phyloP scores from a whole-genome alignment of 2,113 vertebrate species.

The Phyllopteryx taeniolatus region DNA sequence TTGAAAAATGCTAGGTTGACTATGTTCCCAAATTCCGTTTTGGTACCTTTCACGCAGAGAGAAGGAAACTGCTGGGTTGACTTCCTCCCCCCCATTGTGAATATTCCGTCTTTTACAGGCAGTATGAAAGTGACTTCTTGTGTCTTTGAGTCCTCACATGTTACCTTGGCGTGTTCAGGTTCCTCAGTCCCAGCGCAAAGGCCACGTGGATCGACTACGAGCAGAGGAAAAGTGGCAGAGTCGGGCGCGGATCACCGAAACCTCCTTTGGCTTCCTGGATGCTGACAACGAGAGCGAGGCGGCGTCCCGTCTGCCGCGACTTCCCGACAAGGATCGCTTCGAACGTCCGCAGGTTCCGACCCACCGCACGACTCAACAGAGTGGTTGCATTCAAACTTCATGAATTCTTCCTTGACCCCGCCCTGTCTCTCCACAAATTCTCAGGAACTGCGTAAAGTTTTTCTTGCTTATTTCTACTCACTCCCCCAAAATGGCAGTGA shows the following conservation, averaged over 20 bases:
- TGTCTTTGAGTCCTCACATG: background rate
- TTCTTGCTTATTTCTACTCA: no score
- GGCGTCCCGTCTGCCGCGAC: conserved; percentile 25
- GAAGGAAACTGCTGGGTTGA: no score
- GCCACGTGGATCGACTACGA: conserved; percentile 72
- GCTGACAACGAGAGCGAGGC: conserved; percentile 33
- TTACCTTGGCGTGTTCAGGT: conserved; percentile 36
- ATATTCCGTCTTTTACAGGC: no score
- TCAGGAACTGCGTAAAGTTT: no score
- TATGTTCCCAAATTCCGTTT: no score
- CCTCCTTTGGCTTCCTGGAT: conserved; percentile 79
- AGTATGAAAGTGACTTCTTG: background rate
- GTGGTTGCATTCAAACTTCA: background rate
- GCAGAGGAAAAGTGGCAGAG: conserved; percentile 78
- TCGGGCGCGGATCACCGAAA: conserved; percentile 77
- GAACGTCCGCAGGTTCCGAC: conserved; percentile 66
- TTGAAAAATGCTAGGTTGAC: no score
- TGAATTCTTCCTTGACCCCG: no score
- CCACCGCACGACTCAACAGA: background rate
- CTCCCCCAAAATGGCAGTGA: no score
- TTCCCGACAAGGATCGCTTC: conserved; percentile 58
- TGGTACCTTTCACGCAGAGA: no score
- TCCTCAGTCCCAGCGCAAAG: conserved; percentile 43
- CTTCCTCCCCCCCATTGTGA: no score
- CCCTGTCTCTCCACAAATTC: no score